Evolutionary conservation across 2,797 vertebrate species (phyloP), one percentile per base, ranked within the genome.

Genomic region (Peromyscus eremicus): DNA sequence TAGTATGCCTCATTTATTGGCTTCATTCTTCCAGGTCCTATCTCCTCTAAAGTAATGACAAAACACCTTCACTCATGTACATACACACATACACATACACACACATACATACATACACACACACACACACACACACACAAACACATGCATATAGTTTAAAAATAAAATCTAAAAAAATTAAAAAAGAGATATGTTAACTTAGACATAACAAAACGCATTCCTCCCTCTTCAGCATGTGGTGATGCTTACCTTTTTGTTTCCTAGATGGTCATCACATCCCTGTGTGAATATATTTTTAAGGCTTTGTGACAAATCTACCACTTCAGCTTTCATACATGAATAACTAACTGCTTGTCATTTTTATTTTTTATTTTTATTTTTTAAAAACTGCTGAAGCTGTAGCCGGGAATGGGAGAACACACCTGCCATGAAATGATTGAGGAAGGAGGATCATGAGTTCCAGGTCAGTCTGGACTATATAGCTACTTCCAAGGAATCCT

Each of bases 291-390:
- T n/a, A 23, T 43, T 49, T 5, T 25, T 40, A 29, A 83, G 55
- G 11, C 25, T 66, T 92, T 23, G 5, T 23, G 32, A n/a, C 55
- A 93, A 87, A 75, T 40, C n/a, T 29, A 71, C 70, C 57, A 70
- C 77, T 89, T 21, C 87, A 14, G 21, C 70, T 96, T 92, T 77
- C 1, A 81, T 80, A 27, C 62, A 94, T 93, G 66, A 77, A 55
- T 14, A 89, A 49, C 8, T 75, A 89, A 55, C 5, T 75, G 57
- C 37, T 91, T 91, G 43, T 80, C 52, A 91, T 83, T 94, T 73
- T 13, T 55, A 52, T 14, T 52, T 52, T 9, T 52, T 37, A n/a
- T n/a, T n/a, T n/a, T n/a, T n/a, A n/a, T 55, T n/a, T 80, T 43
- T 62, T 80, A 27, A 71, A 95, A 81, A 46, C 23, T 14, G 11